Conservation (phyloP, 1,140 invertebrate species). For the Holcopasites calliopsidis region DNA sequence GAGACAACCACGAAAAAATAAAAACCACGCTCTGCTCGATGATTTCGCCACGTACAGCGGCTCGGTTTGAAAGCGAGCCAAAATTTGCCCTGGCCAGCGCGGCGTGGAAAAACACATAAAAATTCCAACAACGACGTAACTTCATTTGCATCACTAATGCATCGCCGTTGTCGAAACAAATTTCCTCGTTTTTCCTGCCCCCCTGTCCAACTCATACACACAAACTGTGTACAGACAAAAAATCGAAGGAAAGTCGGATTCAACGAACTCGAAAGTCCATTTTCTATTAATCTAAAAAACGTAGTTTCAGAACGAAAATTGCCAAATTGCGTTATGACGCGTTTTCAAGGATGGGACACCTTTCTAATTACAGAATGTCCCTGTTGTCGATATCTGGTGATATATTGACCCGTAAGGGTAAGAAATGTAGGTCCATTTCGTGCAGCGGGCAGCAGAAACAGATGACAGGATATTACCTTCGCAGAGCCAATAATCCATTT, state of each 20-base stretch:
- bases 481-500: slow-evolving; percentile 43
- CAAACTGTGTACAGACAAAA: background rate
- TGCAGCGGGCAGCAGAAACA: slow-evolving; percentile 8
- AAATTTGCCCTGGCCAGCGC: slow-evolving; percentile 5
- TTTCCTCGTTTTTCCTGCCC: slow-evolving; percentile 9
- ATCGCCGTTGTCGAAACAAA: slow-evolving; percentile 29
- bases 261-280: background rate
- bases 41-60: background rate
- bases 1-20: background rate
- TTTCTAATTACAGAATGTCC: slow-evolving; percentile 15
- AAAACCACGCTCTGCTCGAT: background rate
- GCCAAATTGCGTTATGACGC: too few species aligned
- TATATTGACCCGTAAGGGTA: slow-evolving; percentile 2
- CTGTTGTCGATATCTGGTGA: slow-evolving; percentile 24
- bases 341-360: background rate
- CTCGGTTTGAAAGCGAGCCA: slow-evolving; percentile 27
- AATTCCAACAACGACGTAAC: slow-evolving; percentile 34
- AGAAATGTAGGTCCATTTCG: slow-evolving; percentile 14
- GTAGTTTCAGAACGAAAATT: too few species aligned
- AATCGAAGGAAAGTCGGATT: background rate
- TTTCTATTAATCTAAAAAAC: background rate
- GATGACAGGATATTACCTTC: slow-evolving; percentile 34
- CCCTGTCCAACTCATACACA: slow-evolving; percentile 1
- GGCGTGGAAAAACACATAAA: slow-evolving; percentile 14
- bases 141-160: slow-evolving; percentile 39